phyloP scores from a whole-genome alignment of 2,888 invertebrate genomes.

The Microctonus aethiopoides region DNA sequence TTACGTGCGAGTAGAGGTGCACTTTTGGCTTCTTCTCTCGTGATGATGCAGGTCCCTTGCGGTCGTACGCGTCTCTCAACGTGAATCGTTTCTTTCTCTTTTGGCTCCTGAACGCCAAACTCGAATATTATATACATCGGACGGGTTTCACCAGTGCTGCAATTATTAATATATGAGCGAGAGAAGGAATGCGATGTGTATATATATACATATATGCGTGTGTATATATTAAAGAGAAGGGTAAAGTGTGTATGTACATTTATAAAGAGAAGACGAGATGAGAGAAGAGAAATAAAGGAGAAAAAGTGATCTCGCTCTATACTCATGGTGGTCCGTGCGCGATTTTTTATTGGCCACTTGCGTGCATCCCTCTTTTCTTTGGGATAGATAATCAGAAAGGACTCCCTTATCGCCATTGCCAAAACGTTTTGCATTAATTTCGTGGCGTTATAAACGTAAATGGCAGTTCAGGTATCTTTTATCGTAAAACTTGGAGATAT shows the following conservation, averaged over 20 bases:
- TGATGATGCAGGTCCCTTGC: background rate
- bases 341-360: constrained; percentile 35
- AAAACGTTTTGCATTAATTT: constrained; percentile 33
- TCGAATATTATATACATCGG: constrained; percentile 52
- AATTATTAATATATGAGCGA: constrained; percentile 61
- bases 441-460: constrained; percentile 36
- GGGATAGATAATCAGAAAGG: constrained; percentile 35
- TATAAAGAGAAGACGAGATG: constrained; percentile 16
- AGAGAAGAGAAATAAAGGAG: background rate
- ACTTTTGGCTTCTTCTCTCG: constrained; percentile 24
- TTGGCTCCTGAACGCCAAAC: constrained; percentile 44
- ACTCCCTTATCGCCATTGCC: constrained; percentile 26
- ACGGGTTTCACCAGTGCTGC: constrained; percentile 60
- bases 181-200: constrained; percentile 32
- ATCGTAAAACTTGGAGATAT: constrained; percentile 30
- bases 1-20: constrained; percentile 44
- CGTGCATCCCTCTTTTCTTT: constrained; percentile 20
- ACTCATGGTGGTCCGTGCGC: constrained; percentile 29
- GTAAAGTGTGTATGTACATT: background rate
- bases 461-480: constrained; percentile 34
- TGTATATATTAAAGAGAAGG: background rate
- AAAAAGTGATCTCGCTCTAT: too few species aligned
- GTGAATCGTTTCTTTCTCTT: constrained; percentile 34
- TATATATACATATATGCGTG: background rate
- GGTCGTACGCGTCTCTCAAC: constrained; percentile 25